Evolutionary conservation across 2,113 vertebrate species (phyloP), one percentile per base, ranked within the genome.

Genomic region (Axis porcinus): DNA sequence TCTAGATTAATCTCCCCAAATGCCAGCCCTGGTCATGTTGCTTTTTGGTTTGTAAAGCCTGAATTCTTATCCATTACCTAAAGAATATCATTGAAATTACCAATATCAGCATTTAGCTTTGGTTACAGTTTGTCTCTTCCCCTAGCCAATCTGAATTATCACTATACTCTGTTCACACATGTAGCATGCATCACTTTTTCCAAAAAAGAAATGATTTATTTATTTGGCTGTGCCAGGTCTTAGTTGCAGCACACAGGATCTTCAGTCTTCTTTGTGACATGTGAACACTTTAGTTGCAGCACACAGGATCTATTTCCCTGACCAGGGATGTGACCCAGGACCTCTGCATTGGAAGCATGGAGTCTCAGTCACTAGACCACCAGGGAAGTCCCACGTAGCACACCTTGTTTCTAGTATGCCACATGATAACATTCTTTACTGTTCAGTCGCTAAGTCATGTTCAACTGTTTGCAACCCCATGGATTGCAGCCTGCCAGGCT

Each of bases 11-110:
- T 90, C 23, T 88, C 78, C 36, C 76, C n/a, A 87, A 90, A 30
- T 84, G 28, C 57, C 8, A 45, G 13, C 17, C 60, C 14, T 78
- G 54, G 47, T 86, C 43, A 60, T 78, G 16, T 90, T 76, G 58
- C 36, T 21, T 8, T 64, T 74, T 43, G 58, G 27, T 62, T 50
- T 1, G 7, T 89, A 67, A 52, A 19, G 64, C 52, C 36, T 30
- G 54, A 92, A 55, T 93, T 93, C 15, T 30, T 57, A 47, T 28
- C 12, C 6, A 57, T 52, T 64, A 12, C 13, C 64, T 91, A 57
- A 89, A 89, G 60, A 86, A 76, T n/a, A 87, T 7, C 21, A 30
- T 84, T 64, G 23, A 83, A 67, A 84, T 96, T n/a, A 89, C 25
- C 45, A 25, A 28, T 40, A 55, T 27, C 17, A 67, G 4, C n/a